Base-by-base conservation (phyloP, 1,140 invertebrate species). In the Bombus fervidus region DNA sequence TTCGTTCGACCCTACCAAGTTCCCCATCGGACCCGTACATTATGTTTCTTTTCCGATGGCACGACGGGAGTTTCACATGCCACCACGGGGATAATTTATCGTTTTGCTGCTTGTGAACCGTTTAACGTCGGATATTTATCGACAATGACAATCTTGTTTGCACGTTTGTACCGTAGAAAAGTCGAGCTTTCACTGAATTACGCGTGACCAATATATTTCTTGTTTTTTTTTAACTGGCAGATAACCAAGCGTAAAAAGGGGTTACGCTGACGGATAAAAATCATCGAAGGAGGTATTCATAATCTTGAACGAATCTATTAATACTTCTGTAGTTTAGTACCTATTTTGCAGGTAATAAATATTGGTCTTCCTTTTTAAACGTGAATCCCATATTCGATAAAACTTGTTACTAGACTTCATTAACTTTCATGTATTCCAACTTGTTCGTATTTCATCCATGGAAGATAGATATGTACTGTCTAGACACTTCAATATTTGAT, bases 11-110 rank as follows among this genome's bases (percentile, higher is more conserved):
- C 62, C 43, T 13, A 62, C 68, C 53, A 59, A 86, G 47, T 53
- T 86, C 59, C 72, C 72, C 80, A n/a, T 59, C 72, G 34, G 25
- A 18, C n/a, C 57, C 31, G 47, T 22, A 37, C 64, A 41, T 83
- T 79, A 78, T 53, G 47, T 59, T 79, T 79, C 25, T 66, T 18
- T 31, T 6, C 5, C n/a, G 2, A n/a, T 28, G 34, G 8, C 41
- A 10, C 31, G 31, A 10, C 57, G 62, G 31, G 31, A 53, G n/a
- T 37, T n/a, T 43, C 31, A 15, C 64, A 41, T 31, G 57, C 43
- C 15, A 25, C 75, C 28, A 39, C 13, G 34, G 62, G 31, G 2
- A 28, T 62, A 73, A 81, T 81, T 73, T 81, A 81, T 81, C 28
- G 47, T 81, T 72, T 28, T 18, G 41, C 39, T n/a, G 64, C 31